phyloP scores from a whole-genome alignment of 2,888 invertebrate genomes.

The Drosophila lacicola region DNA sequence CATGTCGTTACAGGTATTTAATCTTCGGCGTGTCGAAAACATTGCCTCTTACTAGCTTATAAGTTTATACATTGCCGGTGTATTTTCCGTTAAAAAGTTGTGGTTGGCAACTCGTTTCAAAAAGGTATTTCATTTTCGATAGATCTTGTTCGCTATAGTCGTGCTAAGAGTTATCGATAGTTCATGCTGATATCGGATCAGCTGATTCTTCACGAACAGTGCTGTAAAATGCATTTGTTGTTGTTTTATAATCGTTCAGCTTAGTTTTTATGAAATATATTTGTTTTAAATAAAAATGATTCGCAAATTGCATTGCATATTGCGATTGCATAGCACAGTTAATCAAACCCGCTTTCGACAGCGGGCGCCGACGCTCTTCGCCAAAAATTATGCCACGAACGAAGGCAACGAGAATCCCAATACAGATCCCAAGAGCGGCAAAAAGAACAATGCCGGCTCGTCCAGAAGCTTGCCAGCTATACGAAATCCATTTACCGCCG shows the following conservation, averaged over 20 bases:
- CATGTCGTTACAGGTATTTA: too few relatives aligned
- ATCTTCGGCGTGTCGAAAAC: too few relatives aligned
- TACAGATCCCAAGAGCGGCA: not conserved
- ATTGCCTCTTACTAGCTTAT: not conserved
- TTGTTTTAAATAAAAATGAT: constrained; percentile 65
- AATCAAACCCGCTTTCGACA: constrained; percentile 32
- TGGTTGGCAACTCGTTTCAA: constrained; percentile 1
- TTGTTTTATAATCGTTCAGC: constrained; percentile 65
- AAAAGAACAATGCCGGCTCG: constrained; percentile 25
- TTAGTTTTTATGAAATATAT: constrained; percentile 37
- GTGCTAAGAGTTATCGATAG: constrained; percentile 18
- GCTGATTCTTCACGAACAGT: constrained; percentile 39
- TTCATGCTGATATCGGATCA: not conserved
- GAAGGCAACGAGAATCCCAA: constrained; percentile 17
- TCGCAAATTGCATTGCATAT: constrained; percentile 53
- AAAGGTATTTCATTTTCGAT: not conserved
- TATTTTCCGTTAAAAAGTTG: not conserved
- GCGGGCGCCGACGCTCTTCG: constrained; percentile 17
- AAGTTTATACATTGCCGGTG: not conserved
- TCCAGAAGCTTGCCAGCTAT: constrained; percentile 71
- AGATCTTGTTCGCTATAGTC: not conserved
- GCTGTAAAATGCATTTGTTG: constrained; percentile 56
- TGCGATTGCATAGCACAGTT: constrained; percentile 44
- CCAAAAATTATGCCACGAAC: constrained; percentile 42
- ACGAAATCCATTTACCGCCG: constrained; percentile 78